Evolutionary conservation across 2,113 vertebrate species (phyloP), one percentile per base, ranked within the genome.

Genomic region (Malaclemys terrapin): DNA sequence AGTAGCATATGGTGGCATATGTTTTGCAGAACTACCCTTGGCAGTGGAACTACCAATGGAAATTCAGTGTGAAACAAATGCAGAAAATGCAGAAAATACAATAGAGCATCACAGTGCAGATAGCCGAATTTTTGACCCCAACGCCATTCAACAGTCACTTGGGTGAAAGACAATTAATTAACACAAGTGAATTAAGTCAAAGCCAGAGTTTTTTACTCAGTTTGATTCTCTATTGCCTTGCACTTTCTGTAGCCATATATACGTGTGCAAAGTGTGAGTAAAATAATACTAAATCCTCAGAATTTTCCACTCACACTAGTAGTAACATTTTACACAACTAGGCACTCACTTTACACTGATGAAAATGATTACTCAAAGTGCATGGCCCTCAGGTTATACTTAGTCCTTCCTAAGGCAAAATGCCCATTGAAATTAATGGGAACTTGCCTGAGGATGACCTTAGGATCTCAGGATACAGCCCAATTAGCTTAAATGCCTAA

Each of bases 181-280:
- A 29, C 31, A 75, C 31, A 52, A 86, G 85, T 42, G 76, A 93
- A 93, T 80, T n/a, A 86, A 88, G 20, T 42, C 91, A 95, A 95
- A 57, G 0, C 0, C 29, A 85, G 2, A 96, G 57, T 57, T 89
- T 50, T 56, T 94, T 86, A 35, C 79, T 92, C 89, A 84, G 62
- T 52, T 1, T 49, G 49, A 79, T 52, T 53, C 35, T 53, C 54
- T 47, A 83, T 83, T 72, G 2, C 5, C 49, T 78, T 93, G 86
- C 1, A 24, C 25, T 79, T 9, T 84, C 5, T 69, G 14, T 35
- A 35, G 62, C 62, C 29, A 65, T 65, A 17, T 86, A 89, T 14
- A 50, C 88, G 25, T 75, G 38, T 42, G 38, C n/a, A 75, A 42
- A 75, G 19, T 42, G 8, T 79, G 88, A 84, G 10, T n/a, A 90